Percentiles rank a stretch among this genome's conserved stretches.
These are phyloP conservation scores for Ormyrus pomaceus DNA, from an alignment of 2,888 invertebrate species.

Conservation along the genomic window DNA sequence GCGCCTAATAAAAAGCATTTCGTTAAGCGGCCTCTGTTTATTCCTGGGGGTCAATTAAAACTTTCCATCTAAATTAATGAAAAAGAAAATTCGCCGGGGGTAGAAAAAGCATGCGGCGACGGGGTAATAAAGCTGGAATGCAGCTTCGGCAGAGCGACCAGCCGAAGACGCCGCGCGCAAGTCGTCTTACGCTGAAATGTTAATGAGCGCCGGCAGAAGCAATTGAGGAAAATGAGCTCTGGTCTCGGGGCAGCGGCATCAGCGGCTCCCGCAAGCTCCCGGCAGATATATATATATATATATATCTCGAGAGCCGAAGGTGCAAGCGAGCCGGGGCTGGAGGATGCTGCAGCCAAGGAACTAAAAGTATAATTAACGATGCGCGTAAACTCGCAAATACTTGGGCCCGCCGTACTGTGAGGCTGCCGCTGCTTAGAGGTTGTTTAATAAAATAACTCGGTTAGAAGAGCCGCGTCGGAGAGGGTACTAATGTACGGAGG, in stretches of 20 bases:
- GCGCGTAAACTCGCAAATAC: slow-evolving; percentile 49
- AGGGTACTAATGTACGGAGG: slow-evolving; percentile 55
- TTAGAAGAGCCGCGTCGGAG: slow-evolving; percentile 60
- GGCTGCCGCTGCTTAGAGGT: slow-evolving; percentile 61
- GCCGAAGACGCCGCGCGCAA: background rate
- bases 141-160: too few species aligned
- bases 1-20: too few species aligned
- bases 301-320: too few species aligned
- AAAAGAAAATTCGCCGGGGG: too few species aligned
- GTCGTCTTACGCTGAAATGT: slow-evolving; percentile 21
- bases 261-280: background rate
- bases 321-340: too few species aligned
- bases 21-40: too few species aligned
- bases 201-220: slow-evolving; percentile 21
- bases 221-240: slow-evolving; percentile 27
- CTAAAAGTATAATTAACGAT: slow-evolving; percentile 54
- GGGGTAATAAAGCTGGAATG: too few species aligned
- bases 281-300: too few species aligned
- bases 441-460: slow-evolving; percentile 74
- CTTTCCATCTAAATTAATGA: too few species aligned
- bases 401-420: background rate
- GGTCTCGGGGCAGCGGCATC: background rate
- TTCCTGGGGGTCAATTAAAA: too few species aligned
- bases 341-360: background rate
- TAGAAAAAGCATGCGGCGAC: too few species aligned